phyloP scores from a whole-genome alignment of 1,140 invertebrate genomes.

The Charaxes varanes region DNA sequence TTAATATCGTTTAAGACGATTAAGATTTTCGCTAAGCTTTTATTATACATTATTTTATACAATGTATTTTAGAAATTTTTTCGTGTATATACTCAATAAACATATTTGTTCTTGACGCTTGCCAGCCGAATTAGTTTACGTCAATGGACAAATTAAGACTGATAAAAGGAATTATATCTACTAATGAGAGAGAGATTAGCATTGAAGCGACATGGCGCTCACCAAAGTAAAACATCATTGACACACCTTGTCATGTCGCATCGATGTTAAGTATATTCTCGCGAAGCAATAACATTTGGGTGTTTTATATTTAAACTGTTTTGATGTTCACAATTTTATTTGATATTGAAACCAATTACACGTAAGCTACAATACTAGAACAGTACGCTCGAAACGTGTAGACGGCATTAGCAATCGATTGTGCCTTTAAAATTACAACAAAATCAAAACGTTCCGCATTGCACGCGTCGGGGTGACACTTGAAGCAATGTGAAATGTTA shows the following conservation, averaged over 20 bases:
- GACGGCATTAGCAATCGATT: no score
- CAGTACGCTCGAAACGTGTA: neutral
- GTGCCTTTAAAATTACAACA: no score
- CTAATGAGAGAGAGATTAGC: neutral
- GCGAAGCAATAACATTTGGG: constrained; percentile 17
- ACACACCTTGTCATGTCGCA: neutral
- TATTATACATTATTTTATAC: no score
- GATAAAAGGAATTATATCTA: no score
- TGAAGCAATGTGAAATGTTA: neutral
- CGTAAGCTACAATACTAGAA: neutral
- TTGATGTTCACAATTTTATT: constrained; percentile 4
- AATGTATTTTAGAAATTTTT: no score
- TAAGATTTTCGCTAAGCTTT: no score
- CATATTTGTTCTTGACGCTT: constrained; percentile 14
- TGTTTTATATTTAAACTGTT: constrained; percentile 8
- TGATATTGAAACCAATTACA: no score
- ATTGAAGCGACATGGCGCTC: neutral
- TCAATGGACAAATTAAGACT: constrained; percentile 5
- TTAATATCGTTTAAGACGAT: no score
- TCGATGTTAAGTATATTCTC: neutral
- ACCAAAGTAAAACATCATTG: no score
- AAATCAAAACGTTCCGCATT: no score
- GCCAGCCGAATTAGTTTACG: constrained; percentile 9
- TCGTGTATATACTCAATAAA: no score
- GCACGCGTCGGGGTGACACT: no score